phyloP scores from a whole-genome alignment of 2,888 invertebrate species.

The Molanna angustata region DNA sequence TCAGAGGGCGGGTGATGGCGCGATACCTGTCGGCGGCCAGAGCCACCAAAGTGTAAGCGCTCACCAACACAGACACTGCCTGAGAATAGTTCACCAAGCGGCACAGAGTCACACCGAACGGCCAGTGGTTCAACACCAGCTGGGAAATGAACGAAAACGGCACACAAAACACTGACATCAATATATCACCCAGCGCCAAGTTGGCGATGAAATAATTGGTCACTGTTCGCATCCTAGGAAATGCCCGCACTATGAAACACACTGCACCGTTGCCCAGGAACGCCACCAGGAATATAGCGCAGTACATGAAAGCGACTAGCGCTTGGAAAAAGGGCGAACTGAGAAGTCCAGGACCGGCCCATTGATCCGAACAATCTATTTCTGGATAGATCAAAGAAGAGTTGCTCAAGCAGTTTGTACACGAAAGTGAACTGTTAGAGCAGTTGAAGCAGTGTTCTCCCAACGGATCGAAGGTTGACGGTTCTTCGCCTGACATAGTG shows the following conservation, averaged over 20 bases:
- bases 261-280: slow-evolving; percentile 75
- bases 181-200: slow-evolving; percentile 83
- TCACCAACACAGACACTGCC: slow-evolving; percentile 77
- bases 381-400: background rate
- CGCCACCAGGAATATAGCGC: slow-evolving; percentile 67
- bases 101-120: slow-evolving; percentile 80
- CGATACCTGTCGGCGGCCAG: slow-evolving; percentile 89
- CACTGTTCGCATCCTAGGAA: slow-evolving; percentile 85
- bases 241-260: slow-evolving; percentile 81
- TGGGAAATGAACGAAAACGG: slow-evolving; percentile 86
- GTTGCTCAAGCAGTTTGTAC: slow-evolving; percentile 6
- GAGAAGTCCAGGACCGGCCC: slow-evolving; percentile 21
- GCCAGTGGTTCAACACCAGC: slow-evolving; percentile 81
- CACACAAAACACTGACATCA: slow-evolving; percentile 88
- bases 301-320: slow-evolving; percentile 68
- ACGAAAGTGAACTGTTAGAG: too few species aligned
- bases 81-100: slow-evolving; percentile 80
- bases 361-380: slow-evolving; percentile 25
- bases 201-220: slow-evolving; percentile 92
- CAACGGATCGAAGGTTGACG: too few species aligned
- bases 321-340: slow-evolving; percentile 57
- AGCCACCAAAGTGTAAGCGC: slow-evolving; percentile 87
- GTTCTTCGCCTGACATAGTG: too few species aligned
- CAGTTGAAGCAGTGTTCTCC: too few species aligned
- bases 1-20: slow-evolving; percentile 85